phyloP scores from a whole-genome alignment of 2,113 vertebrate genomes.

The Ptychochromis oligacanthus region DNA sequence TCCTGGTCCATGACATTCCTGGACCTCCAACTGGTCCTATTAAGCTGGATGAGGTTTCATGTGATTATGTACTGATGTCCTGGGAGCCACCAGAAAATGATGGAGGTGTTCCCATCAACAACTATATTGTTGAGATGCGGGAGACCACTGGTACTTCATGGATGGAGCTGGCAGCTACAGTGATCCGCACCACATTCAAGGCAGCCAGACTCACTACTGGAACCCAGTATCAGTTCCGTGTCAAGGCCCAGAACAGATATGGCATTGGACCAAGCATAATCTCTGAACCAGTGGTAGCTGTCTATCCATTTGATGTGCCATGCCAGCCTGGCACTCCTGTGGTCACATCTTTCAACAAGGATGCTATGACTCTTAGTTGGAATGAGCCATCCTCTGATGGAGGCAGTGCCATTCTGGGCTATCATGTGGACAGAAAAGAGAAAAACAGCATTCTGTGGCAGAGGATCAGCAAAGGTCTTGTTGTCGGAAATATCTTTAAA shows the following conservation, averaged over 20 bases:
- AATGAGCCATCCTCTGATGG: slow-evolving; percentile 93
- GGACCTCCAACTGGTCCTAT: slow-evolving; percentile 95
- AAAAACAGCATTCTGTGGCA: slow-evolving; percentile 97
- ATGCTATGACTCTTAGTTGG: slow-evolving; percentile 94
- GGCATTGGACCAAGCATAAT: slow-evolving; percentile 88
- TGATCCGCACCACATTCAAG: slow-evolving; percentile 97
- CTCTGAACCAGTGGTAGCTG: slow-evolving; percentile 88
- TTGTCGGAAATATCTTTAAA: slow-evolving; percentile 96
- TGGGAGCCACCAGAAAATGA: slow-evolving; percentile 96
- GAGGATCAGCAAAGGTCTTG: slow-evolving; percentile 88
- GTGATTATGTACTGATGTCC: slow-evolving; percentile 91
- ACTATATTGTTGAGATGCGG: slow-evolving; percentile 95
- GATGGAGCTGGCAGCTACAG: slow-evolving; percentile 93
- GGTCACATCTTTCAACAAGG: slow-evolving; percentile 90
- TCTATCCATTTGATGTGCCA: slow-evolving; percentile 96
- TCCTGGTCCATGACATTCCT: slow-evolving; percentile 95
- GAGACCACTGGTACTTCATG: slow-evolving; percentile 95
- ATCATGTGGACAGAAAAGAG: slow-evolving; percentile 97
- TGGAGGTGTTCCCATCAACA: slow-evolving; percentile 96
- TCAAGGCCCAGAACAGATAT: slow-evolving; percentile 97
- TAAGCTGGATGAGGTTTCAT: slow-evolving; percentile 95
- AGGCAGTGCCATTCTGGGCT: slow-evolving; percentile 94
- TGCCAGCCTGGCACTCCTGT: slow-evolving; percentile 92
- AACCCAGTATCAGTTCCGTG: slow-evolving; percentile 95
- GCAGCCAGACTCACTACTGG: slow-evolving; percentile 91